Conservation (phyloP, 2,113 vertebrate genomes). For the Carassius gibelio region DNA sequence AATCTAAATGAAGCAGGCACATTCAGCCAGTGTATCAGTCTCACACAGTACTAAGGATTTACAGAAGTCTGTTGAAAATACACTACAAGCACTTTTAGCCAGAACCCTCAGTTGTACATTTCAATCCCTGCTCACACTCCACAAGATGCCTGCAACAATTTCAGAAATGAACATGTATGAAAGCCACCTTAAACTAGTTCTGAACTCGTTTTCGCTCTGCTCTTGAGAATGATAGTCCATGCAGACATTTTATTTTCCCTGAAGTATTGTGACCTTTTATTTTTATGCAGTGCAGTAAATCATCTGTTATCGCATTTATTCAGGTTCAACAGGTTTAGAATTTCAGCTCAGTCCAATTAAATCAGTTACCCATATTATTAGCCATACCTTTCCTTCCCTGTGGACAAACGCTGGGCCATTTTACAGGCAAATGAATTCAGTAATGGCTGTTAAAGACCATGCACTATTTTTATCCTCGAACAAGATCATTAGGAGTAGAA, state of each 20-base stretch:
- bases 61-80: conserved; percentile 6
- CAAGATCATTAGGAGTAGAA: not conserved
- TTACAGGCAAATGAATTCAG: conserved; percentile 28
- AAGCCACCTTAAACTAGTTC: not conserved
- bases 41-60: not conserved
- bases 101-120: conserved; percentile 19
- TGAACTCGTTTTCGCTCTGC: conserved; percentile 10
- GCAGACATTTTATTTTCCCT: conserved; percentile 40
- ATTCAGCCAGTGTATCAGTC: not conserved
- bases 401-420: not conserved
- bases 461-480: not conserved
- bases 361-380: conserved; percentile 27
- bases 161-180: not conserved
- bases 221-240: conserved; percentile 40
- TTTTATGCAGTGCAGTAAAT: conserved; percentile 51
- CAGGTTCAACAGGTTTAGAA: conserved; percentile 61
- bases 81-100: not conserved
- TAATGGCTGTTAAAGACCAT: not conserved
- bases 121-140: not conserved
- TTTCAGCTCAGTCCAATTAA: conserved; percentile 43
- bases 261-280: conserved; percentile 50
- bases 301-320: conserved; percentile 54
- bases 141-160: conserved; percentile 17
- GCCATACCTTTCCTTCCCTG: conserved; percentile 1
- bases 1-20: not conserved